These are phyloP conservation scores for Polia nebulosa DNA, from an alignment of 2,888 invertebrate species.

Conservation along the genomic window DNA sequence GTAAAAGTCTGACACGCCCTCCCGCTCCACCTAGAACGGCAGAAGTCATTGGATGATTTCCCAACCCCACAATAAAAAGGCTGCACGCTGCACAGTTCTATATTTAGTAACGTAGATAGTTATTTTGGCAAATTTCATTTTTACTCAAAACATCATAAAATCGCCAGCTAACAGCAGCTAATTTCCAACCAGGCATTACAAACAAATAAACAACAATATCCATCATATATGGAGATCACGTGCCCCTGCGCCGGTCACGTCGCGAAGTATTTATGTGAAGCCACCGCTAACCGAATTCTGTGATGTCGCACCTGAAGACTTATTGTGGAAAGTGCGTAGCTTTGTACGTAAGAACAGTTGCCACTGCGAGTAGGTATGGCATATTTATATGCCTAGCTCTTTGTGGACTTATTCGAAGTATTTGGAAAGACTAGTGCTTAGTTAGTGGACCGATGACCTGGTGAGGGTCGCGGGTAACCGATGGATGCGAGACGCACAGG, in stretches of 20 bases:
- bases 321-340: slow-evolving; percentile 75
- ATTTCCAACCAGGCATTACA: slow-evolving; percentile 25
- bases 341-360: neutral
- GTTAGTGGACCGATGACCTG: too few relatives aligned
- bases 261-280: slow-evolving; percentile 78
- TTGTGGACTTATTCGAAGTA: too few relatives aligned
- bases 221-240: slow-evolving; percentile 73
- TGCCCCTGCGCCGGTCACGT: slow-evolving; percentile 79
- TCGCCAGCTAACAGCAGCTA: neutral
- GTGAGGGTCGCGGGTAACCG: too few relatives aligned
- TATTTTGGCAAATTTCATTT: neutral
- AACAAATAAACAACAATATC: slow-evolving; percentile 59
- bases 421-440: too few relatives aligned
- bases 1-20: too few relatives aligned
- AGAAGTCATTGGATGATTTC: too few relatives aligned
- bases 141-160: neutral
- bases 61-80: too few relatives aligned
- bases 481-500: too few relatives aligned
- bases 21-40: too few relatives aligned
- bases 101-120: too few relatives aligned
- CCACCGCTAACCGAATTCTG: slow-evolving; percentile 75
- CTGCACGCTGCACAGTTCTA: too few relatives aligned
- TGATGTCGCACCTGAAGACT: slow-evolving; percentile 69
- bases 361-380: neutral
- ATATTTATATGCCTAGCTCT: too few relatives aligned